Base-by-base conservation (phyloP, 2,113 vertebrate genomes). In the Saccopteryx leptura region DNA sequence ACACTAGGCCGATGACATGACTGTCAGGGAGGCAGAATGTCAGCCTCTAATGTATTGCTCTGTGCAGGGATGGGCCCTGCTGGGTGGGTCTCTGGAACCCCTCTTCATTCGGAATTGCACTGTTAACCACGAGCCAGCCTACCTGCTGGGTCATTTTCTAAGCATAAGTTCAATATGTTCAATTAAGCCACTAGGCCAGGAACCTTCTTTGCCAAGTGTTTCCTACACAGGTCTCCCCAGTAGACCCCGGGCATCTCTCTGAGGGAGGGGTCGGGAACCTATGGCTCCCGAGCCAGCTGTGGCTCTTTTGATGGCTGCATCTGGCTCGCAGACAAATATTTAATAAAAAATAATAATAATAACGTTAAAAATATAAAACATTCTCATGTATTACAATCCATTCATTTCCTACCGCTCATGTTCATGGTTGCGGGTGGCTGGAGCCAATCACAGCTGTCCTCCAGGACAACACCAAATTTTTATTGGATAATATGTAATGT, bases 111-210 rank as follows among this genome's bases (percentile, higher is more conserved):
- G 31, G 12, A 46, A 61, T 15, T 81, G 1, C 4, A 4, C 18
- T 54, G 13, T n/a, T 81, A 17, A 71, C 28, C 48, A 28, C 17
- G 9, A 1, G 33, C 50, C 33, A 60, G 21, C 28, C 54, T 80
- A 58, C 46, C 46, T 33, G 15, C 61, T 48, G 9, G 18, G 46
- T 52, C 54, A 89, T 91, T 69, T 83, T 96, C 48, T 60, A 86
- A 46, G 52, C 56, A 74, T 2, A 56, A 4, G 17, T 69, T 75
- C 5, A 0, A 24, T 39, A 31, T 7, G 7, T 85, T 80, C 79
- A 50, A 17, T 33, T 69, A 63, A 93, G 52, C 26, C 72, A 56
- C 31, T 50, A 80, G 26, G 18, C 28, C 65, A 68, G n/a, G 33
- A 26, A 60, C 39, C 39, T 76, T 75, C 46, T 84, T 84, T 65